Evolutionary conservation across 2,113 vertebrate species (phyloP).

Genomic region (Chaetorhynchus papuensis): DNA sequence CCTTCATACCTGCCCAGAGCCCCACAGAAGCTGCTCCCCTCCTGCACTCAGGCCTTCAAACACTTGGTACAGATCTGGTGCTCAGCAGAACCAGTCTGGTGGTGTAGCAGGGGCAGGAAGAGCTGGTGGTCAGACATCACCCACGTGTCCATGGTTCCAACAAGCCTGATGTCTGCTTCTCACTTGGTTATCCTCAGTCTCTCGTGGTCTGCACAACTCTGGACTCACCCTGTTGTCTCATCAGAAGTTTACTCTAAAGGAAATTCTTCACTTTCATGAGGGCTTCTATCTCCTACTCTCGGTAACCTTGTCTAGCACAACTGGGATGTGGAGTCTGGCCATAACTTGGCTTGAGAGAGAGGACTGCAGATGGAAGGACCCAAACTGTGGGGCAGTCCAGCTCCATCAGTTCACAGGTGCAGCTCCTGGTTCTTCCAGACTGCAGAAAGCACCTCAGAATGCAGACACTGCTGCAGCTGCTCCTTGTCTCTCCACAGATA

Average conservation of each 20-base stretch:
- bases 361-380: background rate
- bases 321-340: background rate
- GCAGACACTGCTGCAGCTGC: background rate
- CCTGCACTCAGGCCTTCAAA: background rate
- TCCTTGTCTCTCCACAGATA: background rate
- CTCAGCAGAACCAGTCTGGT: background rate
- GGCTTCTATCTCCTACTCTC: background rate
- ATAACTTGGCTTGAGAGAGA: background rate
- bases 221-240: background rate
- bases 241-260: background rate
- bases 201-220: background rate
- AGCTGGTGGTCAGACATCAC: background rate
- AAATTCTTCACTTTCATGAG: background rate
- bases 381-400: background rate
- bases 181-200: background rate
- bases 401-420: background rate
- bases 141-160: background rate
- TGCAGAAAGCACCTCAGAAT: fast-evolving
- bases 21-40: background rate
- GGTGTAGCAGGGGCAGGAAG: background rate
- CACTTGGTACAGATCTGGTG: background rate
- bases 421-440: background rate
- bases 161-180: background rate
- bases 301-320: background rate
- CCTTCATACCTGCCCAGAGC: background rate